A percentile compares a stretch with the other conserved stretches of the same genome.
Evolutionary conservation across 2,113 vertebrate species (phyloP).

Genomic region (Tragelaphus imberbis): DNA sequence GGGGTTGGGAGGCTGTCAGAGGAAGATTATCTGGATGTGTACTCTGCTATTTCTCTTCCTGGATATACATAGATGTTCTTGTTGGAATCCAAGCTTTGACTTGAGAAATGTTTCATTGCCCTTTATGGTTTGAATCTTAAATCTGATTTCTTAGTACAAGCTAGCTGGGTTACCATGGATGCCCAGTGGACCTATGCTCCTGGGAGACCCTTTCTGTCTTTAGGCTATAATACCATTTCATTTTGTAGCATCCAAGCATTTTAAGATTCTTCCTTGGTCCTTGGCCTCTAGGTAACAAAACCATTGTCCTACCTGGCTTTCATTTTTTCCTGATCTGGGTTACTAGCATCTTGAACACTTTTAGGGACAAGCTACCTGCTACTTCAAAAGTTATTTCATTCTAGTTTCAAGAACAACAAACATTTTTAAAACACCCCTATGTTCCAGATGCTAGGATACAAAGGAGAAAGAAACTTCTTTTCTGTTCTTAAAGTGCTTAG

Average conservation of each 20-base stretch:
- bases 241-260: slow-evolving; percentile 18
- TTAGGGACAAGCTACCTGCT: neutral
- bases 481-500: neutral
- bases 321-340: neutral
- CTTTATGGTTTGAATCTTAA: slow-evolving; percentile 38
- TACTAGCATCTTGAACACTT: slow-evolving; percentile 18
- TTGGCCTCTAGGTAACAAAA: slow-evolving; percentile 24
- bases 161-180: neutral
- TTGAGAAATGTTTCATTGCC: slow-evolving; percentile 19
- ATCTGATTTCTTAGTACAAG: neutral
- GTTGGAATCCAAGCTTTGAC: slow-evolving; percentile 10
- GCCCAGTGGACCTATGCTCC: neutral
- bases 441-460: neutral
- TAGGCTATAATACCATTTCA: neutral
- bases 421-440: neutral
- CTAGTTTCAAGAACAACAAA: slow-evolving; percentile 15
- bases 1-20: neutral
- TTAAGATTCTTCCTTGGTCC: slow-evolving; percentile 24
- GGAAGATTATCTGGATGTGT: neutral
- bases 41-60: slow-evolving; percentile 19
- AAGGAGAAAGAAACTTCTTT: slow-evolving; percentile 29
- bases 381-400: neutral
- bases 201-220: neutral
- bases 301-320: neutral
- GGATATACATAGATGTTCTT: neutral